Conservation (phyloP, 2,888 invertebrate species). For the Megaustenia siamemsis region DNA sequence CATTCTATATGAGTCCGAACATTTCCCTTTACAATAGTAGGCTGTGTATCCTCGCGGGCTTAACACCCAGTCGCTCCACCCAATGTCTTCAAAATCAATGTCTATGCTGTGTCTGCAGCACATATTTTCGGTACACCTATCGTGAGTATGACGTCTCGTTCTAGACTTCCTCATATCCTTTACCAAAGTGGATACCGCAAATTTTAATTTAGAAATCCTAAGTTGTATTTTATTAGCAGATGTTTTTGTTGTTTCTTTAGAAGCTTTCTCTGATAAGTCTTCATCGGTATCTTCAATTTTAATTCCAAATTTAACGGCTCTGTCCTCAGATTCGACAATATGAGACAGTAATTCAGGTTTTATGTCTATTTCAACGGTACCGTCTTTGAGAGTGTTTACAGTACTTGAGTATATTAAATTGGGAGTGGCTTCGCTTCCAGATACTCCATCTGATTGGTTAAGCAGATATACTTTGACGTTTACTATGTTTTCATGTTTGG, state of each 20-base stretch:
- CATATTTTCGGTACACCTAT: neutral
- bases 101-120: slow-evolving; percentile 46
- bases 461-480: slow-evolving; percentile 24
- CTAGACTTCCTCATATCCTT: slow-evolving; percentile 4
- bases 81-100: slow-evolving; percentile 34
- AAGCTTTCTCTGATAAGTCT: neutral
- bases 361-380: neutral
- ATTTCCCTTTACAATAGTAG: slow-evolving; percentile 40
- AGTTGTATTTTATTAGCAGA: neutral
- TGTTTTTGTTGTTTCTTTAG: neutral
- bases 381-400: neutral
- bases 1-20: slow-evolving; percentile 12
- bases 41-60: slow-evolving; percentile 8
- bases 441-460: neutral
- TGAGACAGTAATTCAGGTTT: slow-evolving; percentile 12
- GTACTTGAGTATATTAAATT: neutral
- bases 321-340: slow-evolving; percentile 10
- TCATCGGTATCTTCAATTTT: neutral
- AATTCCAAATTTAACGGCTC: neutral
- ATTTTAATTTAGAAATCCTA: neutral
- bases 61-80: slow-evolving; percentile 39
- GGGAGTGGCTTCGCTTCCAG: neutral
- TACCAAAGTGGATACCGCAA: neutral
- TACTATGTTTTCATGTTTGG: neutral
- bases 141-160: neutral